Conservation (phyloP, 1,140 invertebrate genomes). For the Halesus radiatus region DNA sequence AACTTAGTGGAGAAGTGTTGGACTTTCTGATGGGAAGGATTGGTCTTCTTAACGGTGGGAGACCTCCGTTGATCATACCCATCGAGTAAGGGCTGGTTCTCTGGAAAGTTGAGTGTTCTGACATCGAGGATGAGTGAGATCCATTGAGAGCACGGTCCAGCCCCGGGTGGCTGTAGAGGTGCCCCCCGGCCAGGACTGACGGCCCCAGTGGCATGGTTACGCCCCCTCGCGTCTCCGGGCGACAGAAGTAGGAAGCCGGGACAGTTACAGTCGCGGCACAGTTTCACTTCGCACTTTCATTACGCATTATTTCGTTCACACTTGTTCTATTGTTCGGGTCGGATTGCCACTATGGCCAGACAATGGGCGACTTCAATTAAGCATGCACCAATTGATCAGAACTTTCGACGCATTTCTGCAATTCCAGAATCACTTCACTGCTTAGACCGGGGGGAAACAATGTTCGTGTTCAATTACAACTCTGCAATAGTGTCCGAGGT, state of each 20-base stretch:
- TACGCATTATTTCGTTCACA: slow-evolving; percentile 10
- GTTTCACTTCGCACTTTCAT: slow-evolving; percentile 31
- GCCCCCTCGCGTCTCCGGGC: neutral
- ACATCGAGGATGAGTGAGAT: slow-evolving; percentile 31
- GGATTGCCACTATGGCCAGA: neutral
- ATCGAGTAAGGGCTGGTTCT: slow-evolving; percentile 11
- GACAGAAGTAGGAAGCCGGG: neutral
- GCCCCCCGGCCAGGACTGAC: slow-evolving; percentile 44
- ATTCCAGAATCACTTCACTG: neutral
- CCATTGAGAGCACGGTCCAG: neutral
- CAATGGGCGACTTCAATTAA: slow-evolving; percentile 27
- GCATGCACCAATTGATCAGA: neutral
- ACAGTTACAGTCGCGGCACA: neutral
- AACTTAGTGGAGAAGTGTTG: slow-evolving; percentile 66
- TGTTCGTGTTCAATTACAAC: too few relatives aligned
- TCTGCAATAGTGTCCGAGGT: too few relatives aligned
- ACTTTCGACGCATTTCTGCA: slow-evolving; percentile 21
- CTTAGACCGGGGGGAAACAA: neutral
- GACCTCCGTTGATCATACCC: slow-evolving; percentile 8
- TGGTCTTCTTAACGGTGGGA: slow-evolving; percentile 57
- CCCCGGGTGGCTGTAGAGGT: slow-evolving; percentile 15
- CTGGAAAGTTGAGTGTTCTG: slow-evolving; percentile 29
- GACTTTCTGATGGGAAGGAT: slow-evolving; percentile 67
- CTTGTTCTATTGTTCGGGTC: slow-evolving; percentile 18
- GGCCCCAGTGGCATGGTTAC: slow-evolving; percentile 50